Percentiles rank a stretch among this genome's conserved stretches.
Conservation (phyloP, 2,113 vertebrate genomes). For the Penelope pileata region DNA sequence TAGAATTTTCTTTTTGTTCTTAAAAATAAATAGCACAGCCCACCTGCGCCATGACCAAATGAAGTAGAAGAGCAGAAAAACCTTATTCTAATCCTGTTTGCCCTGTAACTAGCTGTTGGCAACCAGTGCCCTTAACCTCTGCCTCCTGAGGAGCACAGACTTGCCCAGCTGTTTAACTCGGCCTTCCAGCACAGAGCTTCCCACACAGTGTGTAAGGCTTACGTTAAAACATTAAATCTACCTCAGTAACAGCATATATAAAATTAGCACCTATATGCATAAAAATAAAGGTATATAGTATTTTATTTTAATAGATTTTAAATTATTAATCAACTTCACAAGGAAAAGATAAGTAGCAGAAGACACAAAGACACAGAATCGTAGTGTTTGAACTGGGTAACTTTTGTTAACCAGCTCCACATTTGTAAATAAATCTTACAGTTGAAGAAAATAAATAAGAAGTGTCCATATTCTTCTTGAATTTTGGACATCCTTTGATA, state of each 20-base stretch:
- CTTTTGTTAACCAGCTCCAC: background rate
- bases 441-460: background rate
- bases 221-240: background rate
- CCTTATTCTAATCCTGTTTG: background rate
- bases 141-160: background rate
- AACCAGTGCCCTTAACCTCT: background rate
- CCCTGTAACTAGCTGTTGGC: background rate
- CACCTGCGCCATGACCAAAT: background rate
- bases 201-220: background rate
- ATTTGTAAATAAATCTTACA: background rate
- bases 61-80: background rate
- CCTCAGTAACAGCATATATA: background rate
- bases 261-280: background rate
- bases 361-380: background rate
- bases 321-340: background rate
- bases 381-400: background rate
- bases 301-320: background rate
- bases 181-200: background rate
- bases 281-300: background rate
- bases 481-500: background rate
- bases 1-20: background rate
- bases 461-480: background rate
- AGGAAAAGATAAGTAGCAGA: background rate
- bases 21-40: background rate
- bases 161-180: background rate